These are phyloP conservation scores for Pimpla rufipes DNA, from an alignment of 2,888 invertebrate genomes.

Conservation along the genomic window DNA sequence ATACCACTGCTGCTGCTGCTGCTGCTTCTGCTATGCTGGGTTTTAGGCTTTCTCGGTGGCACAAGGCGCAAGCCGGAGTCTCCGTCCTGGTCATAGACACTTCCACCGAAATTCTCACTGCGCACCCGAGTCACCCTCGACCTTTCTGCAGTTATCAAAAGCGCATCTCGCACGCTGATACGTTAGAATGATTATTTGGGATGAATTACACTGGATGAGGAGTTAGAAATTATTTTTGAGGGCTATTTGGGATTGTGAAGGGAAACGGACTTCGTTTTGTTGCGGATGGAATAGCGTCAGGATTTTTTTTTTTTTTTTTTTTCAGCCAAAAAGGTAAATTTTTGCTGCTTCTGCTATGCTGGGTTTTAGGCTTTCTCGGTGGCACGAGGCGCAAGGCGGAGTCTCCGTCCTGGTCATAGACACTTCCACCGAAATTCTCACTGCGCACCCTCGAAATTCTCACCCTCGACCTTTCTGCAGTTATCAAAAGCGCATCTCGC, in stretches of 20 bases:
- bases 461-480: background rate
- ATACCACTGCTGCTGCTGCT: constrained; percentile 32
- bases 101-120: background rate
- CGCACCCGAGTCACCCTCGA: background rate
- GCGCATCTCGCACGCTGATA: background rate
- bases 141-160: background rate
- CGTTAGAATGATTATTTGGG: background rate
- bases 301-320: no score
- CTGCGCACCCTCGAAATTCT: background rate
- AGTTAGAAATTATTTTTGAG: no score
- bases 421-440: background rate
- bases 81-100: constrained; percentile 10
- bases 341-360: background rate
- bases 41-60: constrained; percentile 51
- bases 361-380: constrained; percentile 47
- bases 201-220: background rate
- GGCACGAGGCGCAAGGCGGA: constrained; percentile 52
- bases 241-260: no score
- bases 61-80: constrained; percentile 51
- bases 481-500: background rate
- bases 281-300: no score
- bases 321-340: no score
- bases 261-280: no score
- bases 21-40: constrained; percentile 4
- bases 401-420: constrained; percentile 22